Evolutionary conservation across 2,888 invertebrate species (phyloP), one percentile per base, ranked within the genome.

Genomic region (Leptinotarsa tumamoca): DNA sequence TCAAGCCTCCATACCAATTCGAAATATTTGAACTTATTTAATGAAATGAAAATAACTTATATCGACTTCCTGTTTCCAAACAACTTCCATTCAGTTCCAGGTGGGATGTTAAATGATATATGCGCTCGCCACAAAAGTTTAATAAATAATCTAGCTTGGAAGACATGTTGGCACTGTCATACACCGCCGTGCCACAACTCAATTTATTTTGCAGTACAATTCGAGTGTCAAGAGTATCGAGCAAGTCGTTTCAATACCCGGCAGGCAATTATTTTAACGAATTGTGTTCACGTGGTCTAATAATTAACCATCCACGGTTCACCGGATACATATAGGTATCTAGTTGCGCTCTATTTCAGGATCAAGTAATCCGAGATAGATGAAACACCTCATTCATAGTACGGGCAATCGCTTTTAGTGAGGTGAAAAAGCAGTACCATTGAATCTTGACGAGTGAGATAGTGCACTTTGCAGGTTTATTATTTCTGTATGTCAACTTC

Each of bases 241-340:
- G 52, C 67, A 43, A 27, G 61, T 63, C 72, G 43, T 63, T 66
- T 7, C 43, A 33, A 73, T 58, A 56, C 69, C 70, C 67, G 70
- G 67, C 72, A 73, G 78, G 77, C 80, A 80, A 80, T 80, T 78
- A 80, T 79, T 79, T 79, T 79, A 81, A 80, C 78, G 80, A 81
- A 77, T 78, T 76, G 76, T 79, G 71, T 78, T 78, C 75, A 72
- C 74, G 82, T 82, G 79, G 79, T 80, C 80, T 81, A 77, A 82
- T 82, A 82, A 82, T 81, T 81, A 80, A 79, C 74, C 73, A 77
- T 81, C 83, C 80, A 80, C 80, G 83, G 83, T 83, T 83, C 82
- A 83, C 73, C 80, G 80, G 79, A 75, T 77, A 75, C 79, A 78
- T 80, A 80, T 78, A 79, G 66, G 66, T 33, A 43, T 72, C 52